These are phyloP conservation scores for Coracopsis vasa DNA, from an alignment of 2,113 vertebrate species.

Conservation along the genomic window DNA sequence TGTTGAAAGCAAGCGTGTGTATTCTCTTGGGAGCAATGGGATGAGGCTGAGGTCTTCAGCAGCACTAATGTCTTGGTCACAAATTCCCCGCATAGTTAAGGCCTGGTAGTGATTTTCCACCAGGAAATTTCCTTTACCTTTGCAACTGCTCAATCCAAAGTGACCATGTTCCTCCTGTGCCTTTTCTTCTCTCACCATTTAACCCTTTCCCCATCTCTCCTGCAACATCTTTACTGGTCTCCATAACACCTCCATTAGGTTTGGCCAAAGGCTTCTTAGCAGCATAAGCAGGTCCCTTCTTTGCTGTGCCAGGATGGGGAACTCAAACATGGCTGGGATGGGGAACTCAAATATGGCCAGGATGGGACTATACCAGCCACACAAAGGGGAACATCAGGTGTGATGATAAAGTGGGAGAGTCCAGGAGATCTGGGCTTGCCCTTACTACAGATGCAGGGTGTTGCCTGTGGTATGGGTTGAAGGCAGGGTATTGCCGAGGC, in stretches of 20 bases:
- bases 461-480: not conserved
- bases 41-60: not conserved
- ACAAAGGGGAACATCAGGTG: accelerated
- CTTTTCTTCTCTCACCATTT: not conserved
- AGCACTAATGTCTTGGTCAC: not conserved
- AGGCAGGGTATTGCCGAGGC: not conserved
- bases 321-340: not conserved
- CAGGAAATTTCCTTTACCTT: not conserved
- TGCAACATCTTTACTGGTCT: not conserved
- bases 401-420: not conserved
- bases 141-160: not conserved
- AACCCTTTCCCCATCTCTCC: not conserved
- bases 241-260: not conserved
- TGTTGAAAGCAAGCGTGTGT: not conserved
- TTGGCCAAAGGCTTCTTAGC: not conserved
- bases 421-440: not conserved
- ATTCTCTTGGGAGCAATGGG: not conserved
- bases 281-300: accelerated
- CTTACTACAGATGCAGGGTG: not conserved
- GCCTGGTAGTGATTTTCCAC: not conserved
- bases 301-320: not conserved
- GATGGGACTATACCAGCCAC: not conserved
- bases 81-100: not conserved
- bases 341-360: not conserved
- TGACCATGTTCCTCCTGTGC: not conserved